Conservation (phyloP, 2,888 invertebrate species). For the Aelia acuminata region DNA sequence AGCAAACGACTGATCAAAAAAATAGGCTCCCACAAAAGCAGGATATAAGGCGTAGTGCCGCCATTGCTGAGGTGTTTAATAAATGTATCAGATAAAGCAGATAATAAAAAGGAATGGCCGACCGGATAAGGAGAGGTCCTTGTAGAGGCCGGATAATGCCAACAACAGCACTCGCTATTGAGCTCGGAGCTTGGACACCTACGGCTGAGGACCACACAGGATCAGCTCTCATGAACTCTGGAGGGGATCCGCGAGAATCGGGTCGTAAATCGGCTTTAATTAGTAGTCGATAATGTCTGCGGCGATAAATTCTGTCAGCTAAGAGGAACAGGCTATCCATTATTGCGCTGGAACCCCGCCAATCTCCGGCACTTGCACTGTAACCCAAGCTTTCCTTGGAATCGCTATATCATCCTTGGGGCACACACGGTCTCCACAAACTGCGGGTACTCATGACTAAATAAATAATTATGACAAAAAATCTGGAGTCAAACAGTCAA, state of each 20-base stretch:
- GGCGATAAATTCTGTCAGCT: neutral
- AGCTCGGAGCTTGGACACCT: neutral
- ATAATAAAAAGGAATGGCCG: conserved; percentile 43
- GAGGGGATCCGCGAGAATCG: neutral
- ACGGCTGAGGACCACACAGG: conserved; percentile 15
- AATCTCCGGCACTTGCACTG: neutral
- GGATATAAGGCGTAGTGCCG: conserved; percentile 7
- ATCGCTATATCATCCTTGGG: no score
- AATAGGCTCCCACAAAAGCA: neutral
- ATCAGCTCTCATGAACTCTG: neutral
- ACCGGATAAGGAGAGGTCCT: conserved; percentile 18
- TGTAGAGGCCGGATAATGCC: neutral
- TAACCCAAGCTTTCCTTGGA: no score
- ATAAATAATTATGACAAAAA: no score
- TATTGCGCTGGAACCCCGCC: neutral
- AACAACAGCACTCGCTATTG: neutral
- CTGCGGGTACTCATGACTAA: no score
- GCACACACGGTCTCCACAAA: no score
- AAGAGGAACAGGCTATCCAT: neutral
- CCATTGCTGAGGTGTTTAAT: conserved; percentile 7
- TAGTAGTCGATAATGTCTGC: conserved; percentile 13
- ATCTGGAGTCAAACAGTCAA: no score
- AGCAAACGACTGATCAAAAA: neutral
- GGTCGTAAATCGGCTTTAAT: conserved; percentile 18
- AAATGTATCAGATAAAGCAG: conserved; percentile 37